A percentile compares a stretch with the other conserved stretches of the same genome.
Conservation (phyloP, 2,888 invertebrate species). For the Glyphotaelius pellucidus region DNA sequence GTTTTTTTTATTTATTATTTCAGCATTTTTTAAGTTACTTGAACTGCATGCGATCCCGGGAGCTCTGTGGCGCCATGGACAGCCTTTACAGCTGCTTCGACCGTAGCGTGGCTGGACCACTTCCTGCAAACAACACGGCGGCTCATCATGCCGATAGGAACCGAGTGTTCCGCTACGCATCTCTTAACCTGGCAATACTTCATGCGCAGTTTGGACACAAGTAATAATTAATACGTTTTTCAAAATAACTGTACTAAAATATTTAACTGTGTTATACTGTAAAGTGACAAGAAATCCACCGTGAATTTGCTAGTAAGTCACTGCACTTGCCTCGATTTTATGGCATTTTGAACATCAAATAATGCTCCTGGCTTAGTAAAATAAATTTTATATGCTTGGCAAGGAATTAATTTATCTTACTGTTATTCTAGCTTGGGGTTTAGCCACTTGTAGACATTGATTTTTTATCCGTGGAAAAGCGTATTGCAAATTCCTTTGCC, state of each 20-base stretch:
- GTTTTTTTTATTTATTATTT: slow-evolving; percentile 68
- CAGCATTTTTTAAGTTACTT: slow-evolving; percentile 94
- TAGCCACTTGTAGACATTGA: too few relatives aligned
- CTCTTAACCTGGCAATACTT: slow-evolving; percentile 92
- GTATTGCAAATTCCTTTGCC: too few relatives aligned
- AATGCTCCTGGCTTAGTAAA: too few relatives aligned
- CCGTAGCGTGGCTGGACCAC: slow-evolving; percentile 73
- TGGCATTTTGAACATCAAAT: too few relatives aligned
- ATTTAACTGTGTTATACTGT: too few relatives aligned
- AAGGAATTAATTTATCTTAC: too few relatives aligned
- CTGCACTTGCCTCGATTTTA: too few relatives aligned
- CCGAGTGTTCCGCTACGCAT: slow-evolving; percentile 90
- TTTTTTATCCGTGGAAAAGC: too few relatives aligned
- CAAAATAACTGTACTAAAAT: background rate
- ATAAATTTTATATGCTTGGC: too few relatives aligned
- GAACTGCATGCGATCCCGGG: slow-evolving; percentile 91
- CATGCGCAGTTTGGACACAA: slow-evolving; percentile 91
- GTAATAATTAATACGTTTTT: slow-evolving; percentile 72
- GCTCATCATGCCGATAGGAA: slow-evolving; percentile 76
- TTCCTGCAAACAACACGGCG: slow-evolving; percentile 72
- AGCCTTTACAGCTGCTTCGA: slow-evolving; percentile 91
- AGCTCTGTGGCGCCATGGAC: slow-evolving; percentile 90
- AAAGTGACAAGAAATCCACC: too few relatives aligned
- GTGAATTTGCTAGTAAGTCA: too few relatives aligned
- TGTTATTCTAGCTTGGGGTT: too few relatives aligned